Evolutionary conservation across 2,888 invertebrate genomes (phyloP).

Genomic region (Agriopis marginaria): DNA sequence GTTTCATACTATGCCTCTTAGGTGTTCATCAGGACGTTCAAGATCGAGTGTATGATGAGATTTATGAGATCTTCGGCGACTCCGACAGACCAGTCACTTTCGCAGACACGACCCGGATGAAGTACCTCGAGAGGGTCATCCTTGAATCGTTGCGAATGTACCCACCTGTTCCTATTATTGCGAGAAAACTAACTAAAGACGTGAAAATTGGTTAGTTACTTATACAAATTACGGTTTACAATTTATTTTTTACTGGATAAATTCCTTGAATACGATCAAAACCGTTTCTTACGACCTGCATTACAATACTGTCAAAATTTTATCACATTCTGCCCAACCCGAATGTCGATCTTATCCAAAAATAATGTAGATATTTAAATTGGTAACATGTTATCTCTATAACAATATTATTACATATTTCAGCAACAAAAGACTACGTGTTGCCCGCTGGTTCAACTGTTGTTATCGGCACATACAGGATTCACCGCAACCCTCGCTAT

Average conservation of each 20-base stretch:
- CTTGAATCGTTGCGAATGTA: conserved; percentile 92
- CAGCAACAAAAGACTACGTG: conserved; percentile 87
- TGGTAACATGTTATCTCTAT: too few relatives aligned
- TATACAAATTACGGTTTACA: not conserved
- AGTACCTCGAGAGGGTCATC: conserved; percentile 92
- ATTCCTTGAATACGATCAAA: too few relatives aligned
- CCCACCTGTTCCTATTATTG: conserved; percentile 93
- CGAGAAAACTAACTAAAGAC: conserved; percentile 89
- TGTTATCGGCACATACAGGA: conserved; percentile 88
- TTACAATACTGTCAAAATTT: too few relatives aligned
- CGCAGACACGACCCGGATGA: conserved; percentile 92
- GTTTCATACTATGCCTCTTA: conserved; percentile 94
- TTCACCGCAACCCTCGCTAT: conserved; percentile 89
- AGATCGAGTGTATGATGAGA: conserved; percentile 90
- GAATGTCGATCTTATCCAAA: too few relatives aligned
- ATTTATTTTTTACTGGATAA: not conserved
- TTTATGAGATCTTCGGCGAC: conserved; percentile 92
- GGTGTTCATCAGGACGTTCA: conserved; percentile 94
- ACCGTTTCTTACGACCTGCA: too few relatives aligned
- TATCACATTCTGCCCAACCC: too few relatives aligned
- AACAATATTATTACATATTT: conserved; percentile 38
- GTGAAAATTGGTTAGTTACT: conserved; percentile 86
- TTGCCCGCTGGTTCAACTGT: conserved; percentile 91
- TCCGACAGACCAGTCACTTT: conserved; percentile 92
- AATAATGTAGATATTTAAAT: too few relatives aligned